Evolutionary conservation across 2,797 vertebrate genomes (phyloP).

Genomic region (Alectoris magna): DNA sequence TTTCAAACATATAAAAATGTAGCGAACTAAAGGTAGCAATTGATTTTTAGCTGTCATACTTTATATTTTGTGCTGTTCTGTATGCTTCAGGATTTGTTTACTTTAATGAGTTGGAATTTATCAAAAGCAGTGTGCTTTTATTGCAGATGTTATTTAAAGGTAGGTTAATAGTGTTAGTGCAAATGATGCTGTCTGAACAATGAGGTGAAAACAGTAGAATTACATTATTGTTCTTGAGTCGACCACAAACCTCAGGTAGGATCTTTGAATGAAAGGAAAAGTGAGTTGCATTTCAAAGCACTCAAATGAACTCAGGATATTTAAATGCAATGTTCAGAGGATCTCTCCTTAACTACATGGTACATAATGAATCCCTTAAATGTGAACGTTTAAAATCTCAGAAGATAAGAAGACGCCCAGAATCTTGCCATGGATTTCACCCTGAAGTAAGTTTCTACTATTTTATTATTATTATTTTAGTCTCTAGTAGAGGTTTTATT

Average conservation of each 20-base stretch:
- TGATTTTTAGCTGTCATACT: neutral
- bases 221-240: neutral
- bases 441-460: conserved; percentile 85
- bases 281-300: neutral
- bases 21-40: neutral
- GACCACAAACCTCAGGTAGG: neutral
- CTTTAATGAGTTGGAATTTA: neutral
- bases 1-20: neutral
- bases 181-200: neutral
- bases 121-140: neutral
- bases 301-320: neutral
- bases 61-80: neutral
- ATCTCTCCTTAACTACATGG: conserved; percentile 82
- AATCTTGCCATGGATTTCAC: conserved; percentile 97
- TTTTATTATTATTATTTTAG: neutral
- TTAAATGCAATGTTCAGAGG: neutral
- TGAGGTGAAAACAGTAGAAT: neutral
- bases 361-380: conserved; percentile 99
- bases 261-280: neutral
- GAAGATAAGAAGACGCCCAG: conserved; percentile 95
- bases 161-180: neutral
- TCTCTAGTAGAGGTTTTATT: neutral
- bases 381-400: conserved; percentile 96
- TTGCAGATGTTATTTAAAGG: neutral
- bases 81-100: neutral